A percentile compares a stretch with the other conserved stretches of the same genome.
phyloP scores from a whole-genome alignment of 2,888 invertebrate genomes.

The Abrostola triplasia region DNA sequence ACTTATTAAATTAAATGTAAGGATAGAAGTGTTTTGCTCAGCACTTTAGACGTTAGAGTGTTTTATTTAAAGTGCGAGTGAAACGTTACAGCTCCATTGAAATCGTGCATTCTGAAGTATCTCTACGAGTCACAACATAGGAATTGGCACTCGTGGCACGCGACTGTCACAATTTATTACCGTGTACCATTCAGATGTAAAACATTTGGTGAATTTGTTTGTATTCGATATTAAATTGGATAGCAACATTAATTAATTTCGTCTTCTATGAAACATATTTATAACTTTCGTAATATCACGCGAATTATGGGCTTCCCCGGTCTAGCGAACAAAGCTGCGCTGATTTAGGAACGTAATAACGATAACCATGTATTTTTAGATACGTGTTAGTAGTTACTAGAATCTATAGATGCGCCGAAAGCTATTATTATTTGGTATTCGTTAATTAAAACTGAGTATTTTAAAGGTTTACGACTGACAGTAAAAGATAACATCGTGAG shows the following conservation, averaged over 20 bases:
- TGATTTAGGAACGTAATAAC: slow-evolving; percentile 18
- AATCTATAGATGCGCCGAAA: slow-evolving; percentile 2
- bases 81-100: slow-evolving; percentile 23
- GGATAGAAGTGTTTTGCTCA: slow-evolving; percentile 26
- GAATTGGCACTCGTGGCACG: slow-evolving; percentile 29
- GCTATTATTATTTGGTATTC: not conserved
- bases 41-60: slow-evolving; percentile 22
- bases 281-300: slow-evolving; percentile 15
- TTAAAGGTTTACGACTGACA: not conserved
- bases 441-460: not conserved
- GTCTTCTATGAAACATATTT: slow-evolving; percentile 16
- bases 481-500: not conserved
- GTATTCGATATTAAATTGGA: slow-evolving; percentile 20
- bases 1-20: slow-evolving; percentile 43
- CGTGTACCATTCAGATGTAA: slow-evolving; percentile 30
- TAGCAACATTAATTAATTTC: slow-evolving; percentile 18
- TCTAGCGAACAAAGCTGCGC: slow-evolving; percentile 12
- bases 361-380: slow-evolving; percentile 1
- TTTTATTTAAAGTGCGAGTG: slow-evolving; percentile 19
- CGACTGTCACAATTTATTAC: slow-evolving; percentile 22
- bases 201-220: slow-evolving; percentile 29
- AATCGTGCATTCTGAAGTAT: slow-evolving; percentile 24
- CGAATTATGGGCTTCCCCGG: slow-evolving; percentile 11
- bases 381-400: not conserved
- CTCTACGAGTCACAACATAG: slow-evolving; percentile 33